Conservation (phyloP, 2,888 invertebrate species). For the Glyphotaelius pellucidus region DNA sequence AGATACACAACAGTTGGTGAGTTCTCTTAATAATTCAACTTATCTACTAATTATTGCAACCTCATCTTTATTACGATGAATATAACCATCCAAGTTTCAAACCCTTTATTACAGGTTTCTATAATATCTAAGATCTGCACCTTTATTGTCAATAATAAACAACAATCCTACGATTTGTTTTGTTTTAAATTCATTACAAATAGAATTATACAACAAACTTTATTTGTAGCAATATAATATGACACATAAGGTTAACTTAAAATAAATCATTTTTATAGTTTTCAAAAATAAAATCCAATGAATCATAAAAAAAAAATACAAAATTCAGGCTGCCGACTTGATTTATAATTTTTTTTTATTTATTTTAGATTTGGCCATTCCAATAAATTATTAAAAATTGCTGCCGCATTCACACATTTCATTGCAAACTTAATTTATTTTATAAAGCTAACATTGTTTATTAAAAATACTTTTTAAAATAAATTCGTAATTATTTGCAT, state of each 20-base stretch:
- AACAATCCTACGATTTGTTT: not conserved
- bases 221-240: not conserved
- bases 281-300: not conserved
- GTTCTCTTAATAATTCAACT: slow-evolving; percentile 69
- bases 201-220: not conserved
- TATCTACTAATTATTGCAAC: not conserved
- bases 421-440: not conserved
- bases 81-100: not conserved
- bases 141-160: not conserved
- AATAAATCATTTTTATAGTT: not conserved
- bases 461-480: not conserved
- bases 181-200: not conserved
- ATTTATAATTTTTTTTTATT: not conserved
- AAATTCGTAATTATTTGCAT: not conserved
- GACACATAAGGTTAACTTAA: too few species aligned
- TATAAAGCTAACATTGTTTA: not conserved
- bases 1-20: slow-evolving; percentile 97
- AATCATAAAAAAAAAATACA: not conserved
- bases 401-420: slow-evolving; percentile 1
- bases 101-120: not conserved
- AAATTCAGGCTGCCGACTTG: too few species aligned
- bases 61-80: not conserved
- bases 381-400: not conserved
- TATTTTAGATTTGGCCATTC: not conserved
- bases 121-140: not conserved